Evolutionary conservation across 2,888 invertebrate species (phyloP).

Genomic region (Rhingia rostrata): DNA sequence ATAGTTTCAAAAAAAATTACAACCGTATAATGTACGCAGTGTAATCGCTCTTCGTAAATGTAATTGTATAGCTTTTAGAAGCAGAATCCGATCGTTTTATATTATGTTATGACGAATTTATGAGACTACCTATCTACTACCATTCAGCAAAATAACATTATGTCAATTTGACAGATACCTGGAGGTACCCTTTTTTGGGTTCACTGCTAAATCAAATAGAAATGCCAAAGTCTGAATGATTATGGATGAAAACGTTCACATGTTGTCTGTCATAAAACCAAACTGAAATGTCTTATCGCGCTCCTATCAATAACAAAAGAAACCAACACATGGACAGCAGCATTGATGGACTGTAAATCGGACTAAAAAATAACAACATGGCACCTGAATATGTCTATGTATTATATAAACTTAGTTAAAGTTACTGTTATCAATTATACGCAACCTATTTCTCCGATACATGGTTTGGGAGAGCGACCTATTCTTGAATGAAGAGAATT

Average conservation of each 20-base stretch:
- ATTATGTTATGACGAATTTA: no score
- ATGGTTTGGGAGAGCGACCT: slow-evolving; percentile 8
- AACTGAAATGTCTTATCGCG: no score
- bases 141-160: no score
- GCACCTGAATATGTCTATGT: slow-evolving; percentile 23
- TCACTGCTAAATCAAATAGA: no score
- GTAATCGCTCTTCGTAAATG: slow-evolving; percentile 15
- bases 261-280: neutral
- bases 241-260: slow-evolving; percentile 7
- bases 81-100: neutral
- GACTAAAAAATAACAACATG: neutral
- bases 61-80: neutral
- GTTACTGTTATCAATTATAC: slow-evolving; percentile 25
- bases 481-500: neutral
- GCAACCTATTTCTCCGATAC: slow-evolving; percentile 26
- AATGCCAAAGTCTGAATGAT: no score
- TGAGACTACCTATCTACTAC: no score
- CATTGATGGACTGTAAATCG: neutral
- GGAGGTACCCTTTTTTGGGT: no score
- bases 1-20: slow-evolving; percentile 8
- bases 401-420: slow-evolving; percentile 24
- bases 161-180: no score
- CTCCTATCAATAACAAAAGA: neutral
- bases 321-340: neutral
- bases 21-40: neutral